Evolutionary conservation across 1,140 invertebrate genomes (phyloP), one percentile per base, ranked within the genome.

Genomic region (Cyclargus thomasi): DNA sequence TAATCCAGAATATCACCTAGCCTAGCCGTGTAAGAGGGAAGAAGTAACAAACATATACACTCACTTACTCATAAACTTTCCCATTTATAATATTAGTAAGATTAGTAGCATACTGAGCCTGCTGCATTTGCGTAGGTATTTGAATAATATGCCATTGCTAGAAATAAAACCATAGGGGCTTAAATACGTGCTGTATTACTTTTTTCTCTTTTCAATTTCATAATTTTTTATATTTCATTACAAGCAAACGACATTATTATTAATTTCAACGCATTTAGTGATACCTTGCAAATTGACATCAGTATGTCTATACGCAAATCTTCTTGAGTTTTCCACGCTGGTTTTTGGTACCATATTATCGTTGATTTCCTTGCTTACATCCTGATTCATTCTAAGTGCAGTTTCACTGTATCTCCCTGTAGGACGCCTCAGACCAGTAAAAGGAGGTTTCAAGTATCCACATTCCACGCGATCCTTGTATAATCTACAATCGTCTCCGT

Each of bases 381-480:
- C 39, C 14, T 47, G 0, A 47, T 47, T 47, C 0, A 11, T 14
- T 47, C 39, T 47, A 1, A 47, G 39, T 16, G 39, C 39, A 11
- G 11, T 14, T 0, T 8, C 39, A 1, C 39, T 47, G 3, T 14
- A 16, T 11, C 14, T 11, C 2, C 3, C 39, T 47, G 39, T 16
- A 47, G 86, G 84, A 68, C 82, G 76, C 23, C 79, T 69, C n/a
- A 71, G 59, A 73, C 79, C 78, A 2, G 65, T 74, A 67, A 74
- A 86, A 17, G 84, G 84, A 0, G 73, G 75, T 23, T 81, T 47
- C 11, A 72, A 17, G 62, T 89, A 89, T 6, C 86, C 86, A 71
- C 86, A 89, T 69, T 89, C 86, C 5, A 88, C n/a, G 57, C 85
- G 76, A 2, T 80, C 80, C 1, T 73, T 72, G 21, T 74, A 67